Evolutionary conservation across 2,797 vertebrate species (phyloP).

Genomic region (Argyrosomus regius): DNA sequence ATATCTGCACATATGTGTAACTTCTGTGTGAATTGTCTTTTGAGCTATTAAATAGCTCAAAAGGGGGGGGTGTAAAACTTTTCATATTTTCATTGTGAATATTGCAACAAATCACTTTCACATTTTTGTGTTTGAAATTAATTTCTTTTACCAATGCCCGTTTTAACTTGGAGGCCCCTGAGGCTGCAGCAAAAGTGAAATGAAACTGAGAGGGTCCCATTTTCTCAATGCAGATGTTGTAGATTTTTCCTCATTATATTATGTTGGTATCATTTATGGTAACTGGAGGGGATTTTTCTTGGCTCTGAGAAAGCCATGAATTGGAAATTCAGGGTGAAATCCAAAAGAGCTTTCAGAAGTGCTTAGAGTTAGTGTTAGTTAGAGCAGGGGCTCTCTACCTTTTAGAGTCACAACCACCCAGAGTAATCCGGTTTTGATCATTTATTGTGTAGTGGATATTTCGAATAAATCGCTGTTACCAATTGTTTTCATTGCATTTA

Average conservation of each 20-base stretch:
- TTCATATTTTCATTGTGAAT: constrained; percentile 39
- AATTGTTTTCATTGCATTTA: no score
- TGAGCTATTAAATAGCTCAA: constrained; percentile 34
- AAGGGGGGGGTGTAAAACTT: constrained; percentile 3
- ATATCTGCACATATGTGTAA: neutral
- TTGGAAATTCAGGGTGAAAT: constrained; percentile 28
- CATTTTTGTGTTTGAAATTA: constrained; percentile 24
- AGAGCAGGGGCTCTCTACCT: no score
- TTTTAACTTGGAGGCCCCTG: constrained; percentile 20
- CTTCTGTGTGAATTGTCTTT: constrained; percentile 17
- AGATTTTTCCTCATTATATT: constrained; percentile 43
- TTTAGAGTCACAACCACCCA: no score
- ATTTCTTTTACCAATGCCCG: constrained; percentile 30
- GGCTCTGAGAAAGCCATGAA: constrained; percentile 11
- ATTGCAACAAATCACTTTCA: constrained; percentile 40
- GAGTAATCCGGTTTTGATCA: neutral
- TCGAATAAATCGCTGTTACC: no score
- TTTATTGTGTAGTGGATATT: neutral
- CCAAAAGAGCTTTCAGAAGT: constrained; percentile 10
- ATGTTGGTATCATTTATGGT: constrained; percentile 38
- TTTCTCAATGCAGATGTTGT: constrained; percentile 37
- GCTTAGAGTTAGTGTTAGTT: neutral
- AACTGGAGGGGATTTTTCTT: constrained; percentile 36
- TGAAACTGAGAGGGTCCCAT: constrained; percentile 32
- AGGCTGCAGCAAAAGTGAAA: constrained; percentile 34